Percentiles rank a stretch among this genome's conserved stretches.
Conservation (phyloP, 2,797 vertebrate species). For the Miichthys miiuy region DNA sequence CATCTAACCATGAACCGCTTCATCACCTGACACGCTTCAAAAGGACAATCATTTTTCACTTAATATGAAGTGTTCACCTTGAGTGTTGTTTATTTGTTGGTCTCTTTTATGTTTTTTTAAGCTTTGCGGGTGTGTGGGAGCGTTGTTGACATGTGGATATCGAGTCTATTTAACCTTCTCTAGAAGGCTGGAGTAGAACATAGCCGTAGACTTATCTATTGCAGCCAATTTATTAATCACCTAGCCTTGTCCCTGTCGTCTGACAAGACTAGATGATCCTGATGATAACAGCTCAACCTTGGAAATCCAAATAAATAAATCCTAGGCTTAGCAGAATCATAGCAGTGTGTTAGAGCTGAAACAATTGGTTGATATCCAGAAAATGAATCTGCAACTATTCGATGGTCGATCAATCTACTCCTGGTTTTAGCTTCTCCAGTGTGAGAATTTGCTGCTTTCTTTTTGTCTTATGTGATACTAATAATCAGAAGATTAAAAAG, state of each 20-base stretch:
- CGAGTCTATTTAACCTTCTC: conserved; percentile 47
- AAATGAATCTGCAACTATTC: neutral
- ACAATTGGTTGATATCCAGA: neutral
- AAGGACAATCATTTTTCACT: conserved; percentile 6
- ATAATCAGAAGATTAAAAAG: neutral
- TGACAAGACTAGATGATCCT: conserved; percentile 38
- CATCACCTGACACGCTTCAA: neutral
- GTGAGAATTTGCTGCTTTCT: neutral
- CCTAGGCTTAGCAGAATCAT: neutral
- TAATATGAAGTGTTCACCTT: conserved; percentile 13
- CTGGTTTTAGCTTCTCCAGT: neutral
- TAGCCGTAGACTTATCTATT: conserved; percentile 43
- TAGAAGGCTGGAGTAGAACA: conserved; percentile 20
- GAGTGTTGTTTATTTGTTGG: conserved; percentile 22
- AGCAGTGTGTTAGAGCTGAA: neutral
- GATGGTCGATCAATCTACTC: neutral
- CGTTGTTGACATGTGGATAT: conserved; percentile 12
- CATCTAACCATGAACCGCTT: conserved; percentile 1
- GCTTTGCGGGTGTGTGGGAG: neutral
- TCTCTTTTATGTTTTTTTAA: conserved; percentile 2
- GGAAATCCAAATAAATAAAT: conserved; percentile 37
- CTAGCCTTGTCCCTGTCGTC: conserved; percentile 57
- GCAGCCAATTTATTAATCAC: conserved; percentile 29
- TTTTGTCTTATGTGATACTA: neutral
- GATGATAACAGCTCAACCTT: conserved; percentile 50